Evolutionary conservation across 2,797 vertebrate genomes (phyloP).

Genomic region (Orestias chungarensis): DNA sequence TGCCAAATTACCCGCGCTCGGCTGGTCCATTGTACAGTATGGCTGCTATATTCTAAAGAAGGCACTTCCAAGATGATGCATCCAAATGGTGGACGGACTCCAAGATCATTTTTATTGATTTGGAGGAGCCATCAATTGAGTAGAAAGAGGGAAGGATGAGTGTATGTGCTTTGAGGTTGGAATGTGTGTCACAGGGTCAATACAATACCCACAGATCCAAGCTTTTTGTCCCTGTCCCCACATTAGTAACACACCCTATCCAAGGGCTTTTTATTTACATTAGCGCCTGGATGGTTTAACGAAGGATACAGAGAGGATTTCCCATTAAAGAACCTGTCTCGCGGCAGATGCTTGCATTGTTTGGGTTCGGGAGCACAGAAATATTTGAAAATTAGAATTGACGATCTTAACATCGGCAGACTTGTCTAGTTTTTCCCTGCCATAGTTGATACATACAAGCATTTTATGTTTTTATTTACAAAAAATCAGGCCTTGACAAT

Average conservation of each 20-base stretch:
- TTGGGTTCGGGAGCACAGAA: conserved; percentile 65
- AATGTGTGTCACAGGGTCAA: conserved; percentile 72
- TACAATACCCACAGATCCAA: conserved; percentile 62
- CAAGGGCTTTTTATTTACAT: conserved; percentile 72
- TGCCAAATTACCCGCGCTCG: conserved; percentile 92
- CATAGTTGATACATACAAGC: conserved; percentile 44
- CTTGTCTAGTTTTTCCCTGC: conserved; percentile 46
- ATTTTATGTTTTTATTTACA: conserved; percentile 21
- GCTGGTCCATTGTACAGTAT: conserved; percentile 88
- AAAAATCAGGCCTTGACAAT: no score
- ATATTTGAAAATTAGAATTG: conserved; percentile 51
- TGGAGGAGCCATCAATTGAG: conserved; percentile 77
- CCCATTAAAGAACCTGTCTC: conserved; percentile 60
- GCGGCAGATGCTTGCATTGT: conserved; percentile 67
- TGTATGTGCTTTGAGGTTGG: conserved; percentile 35
- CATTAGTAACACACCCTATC: conserved; percentile 62
- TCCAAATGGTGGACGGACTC: conserved; percentile 86
- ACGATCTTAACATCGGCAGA: conserved; percentile 44
- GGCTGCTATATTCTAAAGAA: conserved; percentile 87
- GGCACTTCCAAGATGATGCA: conserved; percentile 87
- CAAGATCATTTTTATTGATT: conserved; percentile 93
- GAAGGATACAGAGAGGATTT: conserved; percentile 48
- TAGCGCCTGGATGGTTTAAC: conserved; percentile 66
- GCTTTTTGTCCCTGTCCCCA: conserved; percentile 77
- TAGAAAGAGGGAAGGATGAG: conserved; percentile 55